Evolutionary conservation across 2,888 invertebrate species (phyloP).

Genomic region (Heterodera filipjevi): DNA sequence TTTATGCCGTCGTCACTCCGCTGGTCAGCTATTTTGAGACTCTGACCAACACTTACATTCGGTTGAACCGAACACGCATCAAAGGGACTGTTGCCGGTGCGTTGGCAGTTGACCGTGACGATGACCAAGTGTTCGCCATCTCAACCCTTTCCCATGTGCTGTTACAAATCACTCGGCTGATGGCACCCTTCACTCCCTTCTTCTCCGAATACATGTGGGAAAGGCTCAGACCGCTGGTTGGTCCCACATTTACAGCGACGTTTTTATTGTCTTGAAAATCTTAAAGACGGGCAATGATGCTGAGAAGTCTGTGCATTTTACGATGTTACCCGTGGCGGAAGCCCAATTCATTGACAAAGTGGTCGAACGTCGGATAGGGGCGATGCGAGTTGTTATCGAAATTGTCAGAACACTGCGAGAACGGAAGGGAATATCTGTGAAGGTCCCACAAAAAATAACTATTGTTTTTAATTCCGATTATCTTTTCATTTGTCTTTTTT

Average conservation of each 20-base stretch:
- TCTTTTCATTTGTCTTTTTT: background rate
- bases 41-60: conserved; percentile 97
- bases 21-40: conserved; percentile 94
- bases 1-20: conserved; percentile 92
- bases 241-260: conserved; percentile 61
- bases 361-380: conserved; percentile 84
- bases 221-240: conserved; percentile 72
- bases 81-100: conserved; percentile 70
- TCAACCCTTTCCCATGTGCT: conserved; percentile 86
- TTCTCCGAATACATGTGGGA: conserved; percentile 93
- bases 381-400: conserved; percentile 92
- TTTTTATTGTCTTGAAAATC: background rate
- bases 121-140: conserved; percentile 82
- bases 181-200: conserved; percentile 97
- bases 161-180: conserved; percentile 84
- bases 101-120: conserved; percentile 79
- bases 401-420: conserved; percentile 89
- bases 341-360: conserved; percentile 75
- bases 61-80: conserved; percentile 90
- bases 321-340: conserved; percentile 80
- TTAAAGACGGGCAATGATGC: conserved; percentile 42
- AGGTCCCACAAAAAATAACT: conserved; percentile 68
- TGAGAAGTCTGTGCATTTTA: conserved; percentile 82
- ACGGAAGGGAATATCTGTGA: conserved; percentile 87
- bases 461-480: background rate